These are phyloP conservation scores for Poeciliopsis retropinna DNA, from an alignment of 2,113 vertebrate genomes.

Conservation along the genomic window DNA sequence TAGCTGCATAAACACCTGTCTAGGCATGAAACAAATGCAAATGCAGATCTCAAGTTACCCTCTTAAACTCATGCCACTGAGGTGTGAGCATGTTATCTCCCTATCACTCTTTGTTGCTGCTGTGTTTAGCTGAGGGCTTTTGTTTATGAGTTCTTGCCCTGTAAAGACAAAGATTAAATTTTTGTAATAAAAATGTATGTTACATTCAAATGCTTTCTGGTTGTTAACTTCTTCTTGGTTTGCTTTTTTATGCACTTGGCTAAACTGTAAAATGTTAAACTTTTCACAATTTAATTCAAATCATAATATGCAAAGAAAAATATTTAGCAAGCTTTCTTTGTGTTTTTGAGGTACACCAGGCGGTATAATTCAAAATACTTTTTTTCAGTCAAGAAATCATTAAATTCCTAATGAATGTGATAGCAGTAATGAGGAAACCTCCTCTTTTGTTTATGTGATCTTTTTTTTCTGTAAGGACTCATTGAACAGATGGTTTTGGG, in stretches of 20 bases:
- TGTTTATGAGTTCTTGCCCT: not conserved
- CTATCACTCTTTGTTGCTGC: not conserved
- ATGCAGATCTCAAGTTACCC: not conserved
- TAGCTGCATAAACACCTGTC: not conserved
- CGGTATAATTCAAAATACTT: slow-evolving; percentile 16
- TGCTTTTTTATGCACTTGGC: not conserved
- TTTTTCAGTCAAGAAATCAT: slow-evolving; percentile 22
- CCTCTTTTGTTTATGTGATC: slow-evolving; percentile 60
- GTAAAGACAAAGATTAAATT: not conserved
- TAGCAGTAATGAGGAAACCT: slow-evolving; percentile 52
- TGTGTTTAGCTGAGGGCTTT: not conserved
- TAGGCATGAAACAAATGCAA: not conserved
- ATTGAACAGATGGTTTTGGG: slow-evolving; percentile 74
- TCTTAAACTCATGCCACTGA: not conserved
- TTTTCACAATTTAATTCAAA: not conserved
- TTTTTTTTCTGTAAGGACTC: slow-evolving; percentile 28
- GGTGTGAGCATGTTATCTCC: not conserved
- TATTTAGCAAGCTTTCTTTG: not conserved
- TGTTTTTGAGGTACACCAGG: not conserved
- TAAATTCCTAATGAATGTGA: slow-evolving; percentile 47
- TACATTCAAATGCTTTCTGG: not conserved
- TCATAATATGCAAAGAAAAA: too few relatives aligned
- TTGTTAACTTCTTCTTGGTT: not conserved
- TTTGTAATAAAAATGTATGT: not conserved
- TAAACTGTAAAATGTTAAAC: not conserved